Conservation (phyloP, 2,888 invertebrate species). For the Dinocampus coccinellae region DNA sequence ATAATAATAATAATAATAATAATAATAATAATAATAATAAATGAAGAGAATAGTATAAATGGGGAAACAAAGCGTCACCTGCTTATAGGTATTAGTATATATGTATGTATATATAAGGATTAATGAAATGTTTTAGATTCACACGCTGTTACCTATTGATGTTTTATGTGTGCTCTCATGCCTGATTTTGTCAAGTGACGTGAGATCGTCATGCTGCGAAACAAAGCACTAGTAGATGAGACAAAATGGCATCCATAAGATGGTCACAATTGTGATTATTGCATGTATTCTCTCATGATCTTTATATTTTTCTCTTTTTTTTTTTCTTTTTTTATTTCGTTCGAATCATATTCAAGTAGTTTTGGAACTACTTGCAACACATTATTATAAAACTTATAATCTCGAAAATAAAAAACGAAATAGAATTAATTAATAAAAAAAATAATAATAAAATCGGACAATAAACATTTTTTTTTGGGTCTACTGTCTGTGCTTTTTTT, state of each 20-base stretch:
- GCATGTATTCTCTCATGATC: too few species aligned
- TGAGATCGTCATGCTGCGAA: conserved; percentile 3
- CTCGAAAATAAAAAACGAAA: too few species aligned
- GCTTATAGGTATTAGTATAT: background rate
- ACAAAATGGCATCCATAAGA: conserved; percentile 23
- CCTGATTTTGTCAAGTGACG: conserved; percentile 25
- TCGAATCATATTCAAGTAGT: too few species aligned
- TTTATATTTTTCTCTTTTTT: too few species aligned
- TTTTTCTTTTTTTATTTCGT: too few species aligned
- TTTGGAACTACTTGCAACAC: background rate
- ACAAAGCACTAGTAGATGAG: conserved; percentile 5
- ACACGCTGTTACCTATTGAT: conserved; percentile 18
- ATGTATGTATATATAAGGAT: background rate
- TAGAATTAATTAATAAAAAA: background rate
- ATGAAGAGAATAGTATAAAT: background rate
- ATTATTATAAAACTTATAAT: too few species aligned
- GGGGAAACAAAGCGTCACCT: conserved; percentile 30
- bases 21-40: background rate
- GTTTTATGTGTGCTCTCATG: conserved; percentile 20
- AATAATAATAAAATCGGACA: background rate
- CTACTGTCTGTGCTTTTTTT: background rate
- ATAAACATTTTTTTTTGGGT: background rate
- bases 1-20: too few species aligned
- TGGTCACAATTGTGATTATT: background rate
- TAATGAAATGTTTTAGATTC: conserved; percentile 13